Conservation (phyloP, 2,888 invertebrate genomes). For the Trissolcus japonicus region DNA sequence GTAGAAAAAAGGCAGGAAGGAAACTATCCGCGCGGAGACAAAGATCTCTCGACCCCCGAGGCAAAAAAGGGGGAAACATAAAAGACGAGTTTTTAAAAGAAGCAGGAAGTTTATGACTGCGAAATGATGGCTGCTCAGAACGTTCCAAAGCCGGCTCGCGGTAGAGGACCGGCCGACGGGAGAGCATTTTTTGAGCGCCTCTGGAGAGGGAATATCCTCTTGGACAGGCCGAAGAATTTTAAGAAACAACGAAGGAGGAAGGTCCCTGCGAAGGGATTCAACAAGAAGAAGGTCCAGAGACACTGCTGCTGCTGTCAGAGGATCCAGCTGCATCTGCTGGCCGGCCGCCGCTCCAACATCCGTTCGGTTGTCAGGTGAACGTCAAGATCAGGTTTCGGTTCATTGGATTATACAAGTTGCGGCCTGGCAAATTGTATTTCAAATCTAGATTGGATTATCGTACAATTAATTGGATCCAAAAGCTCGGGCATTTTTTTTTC, state of each 20-base stretch:
- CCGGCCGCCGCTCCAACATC: slow-evolving; percentile 70
- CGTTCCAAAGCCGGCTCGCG: slow-evolving; percentile 74
- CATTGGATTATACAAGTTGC: slow-evolving; percentile 18
- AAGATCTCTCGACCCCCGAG: background rate
- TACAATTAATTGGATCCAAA: slow-evolving; percentile 43
- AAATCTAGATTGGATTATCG: slow-evolving; percentile 43
- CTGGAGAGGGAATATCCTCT: slow-evolving; percentile 82
- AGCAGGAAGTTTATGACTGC: too few species aligned
- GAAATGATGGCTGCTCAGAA: slow-evolving; percentile 13
- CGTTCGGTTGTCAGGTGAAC: slow-evolving; percentile 73
- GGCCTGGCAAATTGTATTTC: slow-evolving; percentile 34
- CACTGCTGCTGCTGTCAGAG: slow-evolving; percentile 73
- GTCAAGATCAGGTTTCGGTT: slow-evolving; percentile 27
- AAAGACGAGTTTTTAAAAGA: background rate
- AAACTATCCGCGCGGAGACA: slow-evolving; percentile 16
- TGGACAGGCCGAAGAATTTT: slow-evolving; percentile 70
- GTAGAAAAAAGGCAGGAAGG: slow-evolving; percentile 31
- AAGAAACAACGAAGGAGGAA: slow-evolving; percentile 70
- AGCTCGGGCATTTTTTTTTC: slow-evolving; percentile 17
- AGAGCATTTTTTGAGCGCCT: slow-evolving; percentile 84
- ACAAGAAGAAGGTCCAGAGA: slow-evolving; percentile 65
- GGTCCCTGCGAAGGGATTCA: slow-evolving; percentile 62
- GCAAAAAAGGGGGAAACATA: background rate
- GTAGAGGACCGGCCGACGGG: slow-evolving; percentile 78
- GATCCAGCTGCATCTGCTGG: slow-evolving; percentile 72